Evolutionary conservation across 1,140 invertebrate species (phyloP).

Genomic region (Ditylenchus dipsaci): DNA sequence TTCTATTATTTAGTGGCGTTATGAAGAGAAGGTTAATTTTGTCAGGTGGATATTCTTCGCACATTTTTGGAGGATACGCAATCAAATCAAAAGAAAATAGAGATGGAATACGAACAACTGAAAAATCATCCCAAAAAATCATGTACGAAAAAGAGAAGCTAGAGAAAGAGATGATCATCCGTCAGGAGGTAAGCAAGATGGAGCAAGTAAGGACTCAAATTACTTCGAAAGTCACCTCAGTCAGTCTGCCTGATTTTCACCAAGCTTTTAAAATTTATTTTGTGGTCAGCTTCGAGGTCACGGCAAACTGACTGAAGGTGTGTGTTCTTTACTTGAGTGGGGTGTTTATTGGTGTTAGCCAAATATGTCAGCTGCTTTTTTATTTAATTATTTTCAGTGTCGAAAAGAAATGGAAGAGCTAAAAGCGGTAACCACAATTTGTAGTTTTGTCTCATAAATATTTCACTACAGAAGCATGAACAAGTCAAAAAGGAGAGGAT

Average conservation of each 20-base stretch:
- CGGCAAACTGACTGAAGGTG: too few relatives aligned
- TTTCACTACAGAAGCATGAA: background rate
- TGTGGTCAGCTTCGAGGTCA: too few relatives aligned
- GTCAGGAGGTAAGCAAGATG: background rate
- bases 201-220: too few relatives aligned
- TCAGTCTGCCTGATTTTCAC: too few relatives aligned
- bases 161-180: background rate
- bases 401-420: background rate
- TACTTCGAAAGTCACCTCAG: too few relatives aligned
- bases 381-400: too few relatives aligned
- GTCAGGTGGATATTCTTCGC: background rate
- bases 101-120: background rate
- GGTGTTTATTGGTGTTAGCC: too few relatives aligned
- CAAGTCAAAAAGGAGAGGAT: background rate
- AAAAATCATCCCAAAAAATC: background rate
- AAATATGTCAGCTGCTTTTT: too few relatives aligned
- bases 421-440: background rate
- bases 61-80: background rate
- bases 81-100: background rate
- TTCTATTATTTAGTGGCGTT: too few relatives aligned
- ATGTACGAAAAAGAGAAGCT: background rate
- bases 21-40: too few relatives aligned
- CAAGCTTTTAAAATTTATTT: too few relatives aligned
- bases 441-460: background rate
- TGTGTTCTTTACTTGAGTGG: too few relatives aligned